phyloP scores from a whole-genome alignment of 64 coral and sea anemone species.

The Porites australiensis region DNA sequence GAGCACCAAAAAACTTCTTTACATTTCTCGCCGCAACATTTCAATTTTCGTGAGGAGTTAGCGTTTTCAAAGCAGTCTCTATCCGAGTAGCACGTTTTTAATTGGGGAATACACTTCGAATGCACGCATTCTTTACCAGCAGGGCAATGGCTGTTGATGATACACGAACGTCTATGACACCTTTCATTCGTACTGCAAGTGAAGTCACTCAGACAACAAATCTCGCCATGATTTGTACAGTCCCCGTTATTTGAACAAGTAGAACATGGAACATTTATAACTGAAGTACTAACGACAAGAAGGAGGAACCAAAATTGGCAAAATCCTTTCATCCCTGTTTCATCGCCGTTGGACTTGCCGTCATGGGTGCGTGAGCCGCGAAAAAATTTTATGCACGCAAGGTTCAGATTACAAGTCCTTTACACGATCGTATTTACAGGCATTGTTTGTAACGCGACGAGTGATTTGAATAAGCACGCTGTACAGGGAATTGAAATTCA shows the following conservation, averaged over 20 bases:
- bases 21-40: not conserved
- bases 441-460: not conserved
- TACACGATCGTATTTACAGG: not conserved
- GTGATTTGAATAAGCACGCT: not conserved
- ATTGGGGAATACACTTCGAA: not conserved
- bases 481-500: not conserved
- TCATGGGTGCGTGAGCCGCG: not conserved
- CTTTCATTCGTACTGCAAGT: not conserved
- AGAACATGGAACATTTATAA: not conserved
- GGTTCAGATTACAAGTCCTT: not conserved
- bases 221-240: not conserved
- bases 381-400: slow-evolving; percentile 21
- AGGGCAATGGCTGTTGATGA: not conserved
- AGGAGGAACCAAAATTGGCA: not conserved
- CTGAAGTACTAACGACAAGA: not conserved
- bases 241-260: not conserved
- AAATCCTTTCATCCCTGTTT: not conserved
- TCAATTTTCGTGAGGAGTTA: not conserved
- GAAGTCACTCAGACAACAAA: slow-evolving; percentile 1
- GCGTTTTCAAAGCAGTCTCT: not conserved
- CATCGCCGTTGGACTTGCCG: not conserved
- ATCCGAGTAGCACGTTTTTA: not conserved
- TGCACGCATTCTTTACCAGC: not conserved
- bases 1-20: not conserved
- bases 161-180: not conserved